phyloP scores from a whole-genome alignment of 2,113 vertebrate genomes.

The Macrotus californicus region DNA sequence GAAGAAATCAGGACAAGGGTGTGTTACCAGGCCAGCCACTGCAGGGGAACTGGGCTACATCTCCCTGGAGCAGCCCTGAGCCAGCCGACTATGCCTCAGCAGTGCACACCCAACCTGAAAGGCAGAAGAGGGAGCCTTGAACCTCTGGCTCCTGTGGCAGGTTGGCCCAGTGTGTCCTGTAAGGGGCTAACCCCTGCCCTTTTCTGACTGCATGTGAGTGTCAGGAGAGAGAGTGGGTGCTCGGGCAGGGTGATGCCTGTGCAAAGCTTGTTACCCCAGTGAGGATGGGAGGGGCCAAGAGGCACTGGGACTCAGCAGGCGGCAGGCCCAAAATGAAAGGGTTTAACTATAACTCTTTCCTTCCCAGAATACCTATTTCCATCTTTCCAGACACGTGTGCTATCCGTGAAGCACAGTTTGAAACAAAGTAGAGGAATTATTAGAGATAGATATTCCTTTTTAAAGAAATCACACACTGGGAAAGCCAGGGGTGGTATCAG shows the following conservation, averaged over 20 bases:
- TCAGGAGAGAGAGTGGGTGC: background rate
- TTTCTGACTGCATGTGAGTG: background rate
- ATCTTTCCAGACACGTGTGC: background rate
- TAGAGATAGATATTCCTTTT: conserved; percentile 16
- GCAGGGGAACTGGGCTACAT: background rate
- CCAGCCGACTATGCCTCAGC: background rate
- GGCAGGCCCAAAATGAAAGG: background rate
- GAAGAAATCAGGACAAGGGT: background rate
- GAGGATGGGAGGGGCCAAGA: background rate
- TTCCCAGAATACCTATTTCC: conserved; percentile 4
- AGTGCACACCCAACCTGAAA: background rate
- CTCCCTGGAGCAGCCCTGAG: background rate
- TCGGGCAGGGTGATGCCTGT: background rate
- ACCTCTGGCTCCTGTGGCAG: background rate
- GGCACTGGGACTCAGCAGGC: background rate
- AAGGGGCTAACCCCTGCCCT: background rate
- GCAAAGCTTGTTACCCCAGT: background rate
- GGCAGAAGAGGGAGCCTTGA: background rate
- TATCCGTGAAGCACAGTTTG: background rate
- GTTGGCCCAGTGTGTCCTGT: background rate
- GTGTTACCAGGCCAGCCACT: background rate
- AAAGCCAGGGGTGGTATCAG: background rate
- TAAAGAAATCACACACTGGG: background rate
- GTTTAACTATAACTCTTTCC: background rate
- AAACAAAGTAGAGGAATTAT: background rate